phyloP scores from a whole-genome alignment of 2,797 vertebrate species.

The Poeciliopsis infans region DNA sequence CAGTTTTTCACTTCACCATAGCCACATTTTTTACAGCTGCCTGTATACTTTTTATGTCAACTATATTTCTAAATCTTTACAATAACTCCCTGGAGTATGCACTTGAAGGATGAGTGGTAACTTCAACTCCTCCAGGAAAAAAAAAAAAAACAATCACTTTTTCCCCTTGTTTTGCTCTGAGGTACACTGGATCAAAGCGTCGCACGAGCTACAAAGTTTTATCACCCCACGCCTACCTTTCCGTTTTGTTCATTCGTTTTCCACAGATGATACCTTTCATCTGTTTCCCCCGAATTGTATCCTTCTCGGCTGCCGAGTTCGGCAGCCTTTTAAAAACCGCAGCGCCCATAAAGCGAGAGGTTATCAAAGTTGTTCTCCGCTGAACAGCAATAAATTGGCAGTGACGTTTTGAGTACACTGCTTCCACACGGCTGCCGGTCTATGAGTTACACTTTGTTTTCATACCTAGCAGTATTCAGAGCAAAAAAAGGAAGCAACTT shows the following conservation, averaged over 20 bases:
- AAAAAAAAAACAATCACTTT: constrained; percentile 38
- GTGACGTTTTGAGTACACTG: constrained; percentile 69
- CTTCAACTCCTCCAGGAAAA: constrained; percentile 44
- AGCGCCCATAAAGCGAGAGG: constrained; percentile 72
- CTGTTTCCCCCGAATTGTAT: constrained; percentile 70
- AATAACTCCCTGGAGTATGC: not conserved
- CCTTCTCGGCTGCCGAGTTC: constrained; percentile 58
- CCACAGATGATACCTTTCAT: constrained; percentile 72
- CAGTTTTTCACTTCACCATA: not conserved
- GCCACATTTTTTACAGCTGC: constrained; percentile 2
- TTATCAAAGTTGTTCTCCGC: constrained; percentile 73
- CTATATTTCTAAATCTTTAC: constrained; percentile 9
- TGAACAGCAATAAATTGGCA: constrained; percentile 72
- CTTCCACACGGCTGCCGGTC: constrained; percentile 46
- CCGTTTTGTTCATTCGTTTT: constrained; percentile 67
- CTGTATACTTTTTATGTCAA: constrained; percentile 1
- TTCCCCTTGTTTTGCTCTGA: constrained; percentile 53
- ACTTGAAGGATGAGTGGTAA: constrained; percentile 55
- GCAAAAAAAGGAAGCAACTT: constrained; percentile 31
- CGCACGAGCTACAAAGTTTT: constrained; percentile 67
- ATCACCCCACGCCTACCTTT: constrained; percentile 60
- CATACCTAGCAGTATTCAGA: constrained; percentile 29
- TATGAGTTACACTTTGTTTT: constrained; percentile 61
- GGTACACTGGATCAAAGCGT: constrained; percentile 74
- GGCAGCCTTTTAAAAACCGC: constrained; percentile 65